These are phyloP conservation scores for Drosophila formosana DNA, from an alignment of 2,888 invertebrate species.

Conservation along the genomic window DNA sequence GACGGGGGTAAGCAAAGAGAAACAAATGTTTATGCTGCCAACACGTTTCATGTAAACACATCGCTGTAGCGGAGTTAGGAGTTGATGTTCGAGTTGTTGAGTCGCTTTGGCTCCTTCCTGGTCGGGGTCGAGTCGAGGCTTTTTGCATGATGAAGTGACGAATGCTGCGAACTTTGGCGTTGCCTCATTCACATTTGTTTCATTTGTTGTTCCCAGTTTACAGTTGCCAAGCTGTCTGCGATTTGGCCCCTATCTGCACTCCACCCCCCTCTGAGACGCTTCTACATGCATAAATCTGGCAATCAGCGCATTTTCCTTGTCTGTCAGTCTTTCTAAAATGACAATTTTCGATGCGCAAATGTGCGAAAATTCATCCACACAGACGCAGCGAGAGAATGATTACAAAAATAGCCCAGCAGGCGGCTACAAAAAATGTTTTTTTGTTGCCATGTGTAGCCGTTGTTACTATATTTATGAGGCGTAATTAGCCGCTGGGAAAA, in stretches of 20 bases:
- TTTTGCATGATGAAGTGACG: conserved; percentile 74
- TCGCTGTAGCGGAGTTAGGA: conserved; percentile 20
- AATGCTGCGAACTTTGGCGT: conserved; percentile 56
- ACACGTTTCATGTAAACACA: conserved; percentile 75
- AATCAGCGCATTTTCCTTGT: conserved; percentile 44
- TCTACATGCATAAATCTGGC: conserved; percentile 37
- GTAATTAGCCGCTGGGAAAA: conserved; percentile 61
- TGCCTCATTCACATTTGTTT: conserved; percentile 44
- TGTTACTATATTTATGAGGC: conserved; percentile 60
- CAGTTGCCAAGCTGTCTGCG: conserved; percentile 60
- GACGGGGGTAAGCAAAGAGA: background rate
- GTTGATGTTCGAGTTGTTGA: conserved; percentile 25
- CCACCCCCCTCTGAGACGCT: background rate
- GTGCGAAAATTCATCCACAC: conserved; percentile 64
- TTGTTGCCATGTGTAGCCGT: conserved; percentile 36
- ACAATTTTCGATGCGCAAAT: conserved; percentile 76
- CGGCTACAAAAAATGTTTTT: conserved; percentile 16
- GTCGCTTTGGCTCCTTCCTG: conserved; percentile 43
- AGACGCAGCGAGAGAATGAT: conserved; percentile 4
- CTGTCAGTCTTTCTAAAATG: conserved; percentile 48
- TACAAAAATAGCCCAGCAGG: conserved; percentile 62
- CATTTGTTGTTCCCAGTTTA: conserved; percentile 32
- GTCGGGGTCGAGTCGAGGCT: conserved; percentile 40
- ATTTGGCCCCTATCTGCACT: conserved; percentile 8
- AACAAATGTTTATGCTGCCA: conserved; percentile 74